A percentile compares a stretch with the other conserved stretches of the same genome.
Conservation (phyloP, 2,797 vertebrate genomes). For the Catharus ustulatus region DNA sequence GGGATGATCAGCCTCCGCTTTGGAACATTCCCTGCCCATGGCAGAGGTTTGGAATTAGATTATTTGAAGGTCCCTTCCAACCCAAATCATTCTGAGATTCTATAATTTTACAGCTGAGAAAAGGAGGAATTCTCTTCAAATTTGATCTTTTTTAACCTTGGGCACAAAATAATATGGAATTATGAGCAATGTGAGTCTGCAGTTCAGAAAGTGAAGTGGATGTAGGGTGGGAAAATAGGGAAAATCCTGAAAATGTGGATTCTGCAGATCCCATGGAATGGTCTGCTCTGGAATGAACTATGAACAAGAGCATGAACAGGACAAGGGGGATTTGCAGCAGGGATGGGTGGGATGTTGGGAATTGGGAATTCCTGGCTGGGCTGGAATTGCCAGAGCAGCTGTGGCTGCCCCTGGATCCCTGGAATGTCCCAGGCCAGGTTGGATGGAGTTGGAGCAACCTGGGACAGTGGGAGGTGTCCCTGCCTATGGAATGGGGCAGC, state of each 20-base stretch:
- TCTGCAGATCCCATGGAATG: not conserved
- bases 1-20: not conserved
- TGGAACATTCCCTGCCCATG: not conserved
- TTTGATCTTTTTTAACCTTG: not conserved
- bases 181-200: not conserved
- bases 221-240: not conserved
- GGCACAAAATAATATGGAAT: not conserved
- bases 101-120: not conserved
- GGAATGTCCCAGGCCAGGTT: rapidly evolving
- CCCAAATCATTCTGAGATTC: not conserved
- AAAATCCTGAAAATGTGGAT: not conserved
- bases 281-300: not conserved
- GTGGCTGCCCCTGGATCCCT: not conserved
- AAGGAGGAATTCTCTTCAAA: not conserved
- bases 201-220: rapidly evolving
- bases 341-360: not conserved
- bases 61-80: not conserved
- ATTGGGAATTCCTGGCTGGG: not conserved
- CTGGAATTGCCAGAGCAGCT: not conserved
- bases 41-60: not conserved
- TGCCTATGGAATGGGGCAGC: not conserved
- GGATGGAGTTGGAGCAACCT: not conserved
- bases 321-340: not conserved
- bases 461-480: not conserved
- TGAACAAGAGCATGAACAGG: not conserved